Conservation (phyloP, 2,113 vertebrate species). For the Castor canadensis region DNA sequence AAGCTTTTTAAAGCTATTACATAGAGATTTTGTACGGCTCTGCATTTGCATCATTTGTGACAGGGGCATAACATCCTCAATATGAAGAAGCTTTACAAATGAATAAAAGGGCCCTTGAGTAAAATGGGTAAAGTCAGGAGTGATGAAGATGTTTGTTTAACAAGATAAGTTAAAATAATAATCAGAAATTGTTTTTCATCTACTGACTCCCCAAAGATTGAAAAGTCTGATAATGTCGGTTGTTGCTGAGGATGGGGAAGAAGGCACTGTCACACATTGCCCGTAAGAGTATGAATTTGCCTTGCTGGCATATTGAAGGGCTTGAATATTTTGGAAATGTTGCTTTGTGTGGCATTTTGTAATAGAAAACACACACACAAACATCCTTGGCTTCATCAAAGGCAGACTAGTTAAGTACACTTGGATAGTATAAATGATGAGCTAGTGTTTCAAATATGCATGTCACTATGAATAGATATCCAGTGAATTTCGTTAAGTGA, state of each 20-base stretch:
- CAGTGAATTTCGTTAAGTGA: background rate
- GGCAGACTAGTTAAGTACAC: background rate
- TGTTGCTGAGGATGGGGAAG: background rate
- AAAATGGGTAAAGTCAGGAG: background rate
- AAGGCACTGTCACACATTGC: background rate
- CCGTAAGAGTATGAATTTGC: background rate
- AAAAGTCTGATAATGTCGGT: background rate
- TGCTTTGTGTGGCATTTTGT: background rate
- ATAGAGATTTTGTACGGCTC: background rate
- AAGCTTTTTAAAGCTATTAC: background rate
- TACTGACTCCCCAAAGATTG: background rate
- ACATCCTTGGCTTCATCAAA: background rate
- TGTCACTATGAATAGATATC: background rate
- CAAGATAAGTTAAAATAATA: background rate
- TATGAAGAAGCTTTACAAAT: background rate
- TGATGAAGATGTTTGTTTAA: background rate
- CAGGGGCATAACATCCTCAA: background rate
- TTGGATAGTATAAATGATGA: background rate
- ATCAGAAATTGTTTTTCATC: background rate
- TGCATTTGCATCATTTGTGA: background rate
- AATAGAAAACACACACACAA: background rate
- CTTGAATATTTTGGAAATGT: background rate
- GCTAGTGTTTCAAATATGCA: constrained; percentile 31
- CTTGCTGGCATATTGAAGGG: background rate
- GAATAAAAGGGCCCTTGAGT: background rate